Evolutionary conservation across 2,888 invertebrate genomes (phyloP), one percentile per base, ranked within the genome.

Genomic region (Ichneumoninae sp.): DNA sequence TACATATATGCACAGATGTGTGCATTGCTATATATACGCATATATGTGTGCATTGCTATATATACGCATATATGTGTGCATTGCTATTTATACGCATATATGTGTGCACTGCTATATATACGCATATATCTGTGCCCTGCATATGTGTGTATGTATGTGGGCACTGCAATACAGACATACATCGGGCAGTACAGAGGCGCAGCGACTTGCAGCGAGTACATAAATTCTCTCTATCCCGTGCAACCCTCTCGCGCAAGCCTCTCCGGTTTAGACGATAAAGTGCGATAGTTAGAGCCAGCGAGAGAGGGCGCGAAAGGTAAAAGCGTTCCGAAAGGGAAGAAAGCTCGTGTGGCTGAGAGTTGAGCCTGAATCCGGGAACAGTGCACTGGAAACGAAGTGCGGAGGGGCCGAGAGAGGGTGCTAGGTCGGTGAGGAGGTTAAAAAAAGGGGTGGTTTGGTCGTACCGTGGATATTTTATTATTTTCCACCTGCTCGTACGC

Each of bases 251-350:
- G 52, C 40, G 65, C 50, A 76, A 76, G n/a, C 40, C 76, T 40
- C 76, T 54, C 76, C 16, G 65, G 22, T 52, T 70, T 70, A 47
- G 50, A 78, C 68, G 47, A 65, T 71, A 79, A 79, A 79, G 62
- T 50, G 50, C 62, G 50, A 79, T 62, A 50, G 70, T 62, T 70
- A 22, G 70, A 70, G 50, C 19, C 22, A 26, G 26, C 8, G 62
- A 30, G 36, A 60, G 70, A 50, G 62, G 60, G 60, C 62, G 26
- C 33, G 47, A 19, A 52, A 78, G 16, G 60, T 19, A 19, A 52
- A 78, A 19, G 60, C 57, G 22, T 33, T 69, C 13, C 33, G 10
- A 62, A 62, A 30, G 60, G 62, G 33, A 50, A 62, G 33, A n/a
- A 62, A 62, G 62, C 30, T 47, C 30, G 33, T 13, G 62, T 33